Evolutionary conservation across 2,113 vertebrate species (phyloP), one percentile per base, ranked within the genome.

Genomic region (Malurus alboscapulatus): DNA sequence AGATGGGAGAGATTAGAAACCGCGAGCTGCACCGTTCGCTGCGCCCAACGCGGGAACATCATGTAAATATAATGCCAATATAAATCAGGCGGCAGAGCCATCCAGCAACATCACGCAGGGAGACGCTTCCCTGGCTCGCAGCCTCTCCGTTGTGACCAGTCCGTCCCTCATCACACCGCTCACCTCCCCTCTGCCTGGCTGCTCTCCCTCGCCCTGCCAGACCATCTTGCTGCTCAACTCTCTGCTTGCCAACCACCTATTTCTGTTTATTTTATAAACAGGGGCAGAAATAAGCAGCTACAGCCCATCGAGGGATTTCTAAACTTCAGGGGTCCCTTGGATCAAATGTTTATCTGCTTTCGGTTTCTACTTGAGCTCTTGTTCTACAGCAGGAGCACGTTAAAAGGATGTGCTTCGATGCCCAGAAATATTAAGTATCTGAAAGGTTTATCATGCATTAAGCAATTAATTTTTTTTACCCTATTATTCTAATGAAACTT

Each of bases 361-460:
- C 85, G 8, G 73, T 86, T 93, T 87, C 96, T 93, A 95, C 94
- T 79, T 25, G 88, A 95, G 95, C 91, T 93, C 96, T 87, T 65
- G 66, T 76, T 96, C 96, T 94, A 72, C 92, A 47, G 95, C 93
- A 88, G 83, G 95, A 96, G 88, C 75, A 66, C n/a, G 63, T 92
- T 96, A 91, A 88, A 95, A 93, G 95, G 97, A 94, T 94, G 96
- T 68, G 94, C 96, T 95, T 92, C 84, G 58, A 84, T 94, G 96
- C 94, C 90, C 97, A 88, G 84, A 94, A 95, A 96, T 84, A 96
- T 27, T 87, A 96, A 96, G 87, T 84, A 83, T 92, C 95, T 34
- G 85, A 92, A 87, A 96, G 96, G 88, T 86, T 93, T 94, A 93
- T 66, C 69, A 17, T 92, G 95, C 97, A 95, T 95, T 88, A 82